Conservation (phyloP, 1,140 invertebrate genomes). For the Polyergus mexicanus region DNA sequence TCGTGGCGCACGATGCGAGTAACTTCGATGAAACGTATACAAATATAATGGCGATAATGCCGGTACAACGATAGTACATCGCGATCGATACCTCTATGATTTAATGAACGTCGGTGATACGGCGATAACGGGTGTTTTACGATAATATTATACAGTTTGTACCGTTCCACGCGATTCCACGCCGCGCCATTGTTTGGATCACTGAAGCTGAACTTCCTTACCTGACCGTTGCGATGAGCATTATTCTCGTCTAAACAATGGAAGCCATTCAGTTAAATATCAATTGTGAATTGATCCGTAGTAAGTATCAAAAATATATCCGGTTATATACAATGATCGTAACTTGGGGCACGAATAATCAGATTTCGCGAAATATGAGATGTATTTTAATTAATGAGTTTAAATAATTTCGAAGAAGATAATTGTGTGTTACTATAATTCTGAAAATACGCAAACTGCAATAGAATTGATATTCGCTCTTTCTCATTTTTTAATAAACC, state of each 20-base stretch:
- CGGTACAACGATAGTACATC: constrained; percentile 44
- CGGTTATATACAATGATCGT: not conserved
- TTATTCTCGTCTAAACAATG: constrained; percentile 54
- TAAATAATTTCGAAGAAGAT: not conserved
- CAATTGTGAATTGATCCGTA: constrained; percentile 33
- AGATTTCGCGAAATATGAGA: not conserved
- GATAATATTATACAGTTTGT: constrained; percentile 73
- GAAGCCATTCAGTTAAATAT: constrained; percentile 35
- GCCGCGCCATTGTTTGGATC: constrained; percentile 53
- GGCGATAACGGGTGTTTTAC: constrained; percentile 72
- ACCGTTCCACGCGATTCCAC: constrained; percentile 23
- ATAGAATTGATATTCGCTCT: not conserved
- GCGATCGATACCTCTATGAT: constrained; percentile 68
- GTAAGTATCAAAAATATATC: constrained; percentile 37
- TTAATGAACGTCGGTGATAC: constrained; percentile 67
- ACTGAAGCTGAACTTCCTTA: constrained; percentile 59
- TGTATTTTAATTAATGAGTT: constrained; percentile 9
- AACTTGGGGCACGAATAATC: constrained; percentile 25
- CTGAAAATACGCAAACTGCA: not conserved
- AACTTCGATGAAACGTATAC: constrained; percentile 68
- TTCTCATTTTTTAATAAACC: not conserved
- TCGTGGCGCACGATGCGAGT: constrained; percentile 37
- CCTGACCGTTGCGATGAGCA: not conserved
- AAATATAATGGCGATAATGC: constrained; percentile 68
- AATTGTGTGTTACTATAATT: not conserved